phyloP scores from a whole-genome alignment of 2,797 vertebrate species.

The Myotis myotis region DNA sequence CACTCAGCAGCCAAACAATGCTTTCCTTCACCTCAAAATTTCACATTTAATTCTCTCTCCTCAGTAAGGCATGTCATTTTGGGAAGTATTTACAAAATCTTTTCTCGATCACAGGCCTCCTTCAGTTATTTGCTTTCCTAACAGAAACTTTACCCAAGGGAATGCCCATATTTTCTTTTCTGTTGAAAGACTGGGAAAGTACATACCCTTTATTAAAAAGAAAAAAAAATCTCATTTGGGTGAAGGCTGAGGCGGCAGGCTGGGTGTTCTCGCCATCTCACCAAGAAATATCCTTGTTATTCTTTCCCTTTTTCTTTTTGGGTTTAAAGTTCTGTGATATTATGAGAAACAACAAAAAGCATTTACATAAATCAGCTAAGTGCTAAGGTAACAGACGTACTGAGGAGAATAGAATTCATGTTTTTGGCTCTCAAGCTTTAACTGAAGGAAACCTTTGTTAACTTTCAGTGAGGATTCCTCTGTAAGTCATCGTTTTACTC shows the following conservation, averaged over 20 bases:
- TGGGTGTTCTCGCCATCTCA: not conserved
- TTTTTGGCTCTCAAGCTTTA: not conserved
- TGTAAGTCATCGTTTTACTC: not conserved
- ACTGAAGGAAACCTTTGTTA: constrained; percentile 32
- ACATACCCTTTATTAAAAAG: constrained; percentile 44
- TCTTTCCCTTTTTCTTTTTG: constrained; percentile 31
- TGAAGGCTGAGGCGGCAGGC: not conserved
- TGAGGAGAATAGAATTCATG: constrained; percentile 25
- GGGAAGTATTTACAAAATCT: constrained; percentile 44
- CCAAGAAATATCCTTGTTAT: not conserved
- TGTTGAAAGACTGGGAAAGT: constrained; percentile 46
- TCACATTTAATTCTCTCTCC: not conserved
- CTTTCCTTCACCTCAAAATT: not conserved
- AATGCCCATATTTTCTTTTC: not conserved
- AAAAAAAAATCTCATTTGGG: constrained; percentile 34
- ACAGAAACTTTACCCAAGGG: constrained; percentile 37
- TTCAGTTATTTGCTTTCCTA: constrained; percentile 56
- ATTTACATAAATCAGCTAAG: constrained; percentile 38
- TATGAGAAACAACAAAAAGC: constrained; percentile 63
- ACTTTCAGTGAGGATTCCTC: constrained; percentile 8
- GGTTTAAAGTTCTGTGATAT: constrained; percentile 50
- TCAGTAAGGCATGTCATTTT: not conserved
- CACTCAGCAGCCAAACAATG: not conserved
- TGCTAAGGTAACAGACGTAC: not conserved
- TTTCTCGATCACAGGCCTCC: not conserved